Conservation (phyloP, 1,140 invertebrate genomes). For the Heliothis subflexa region DNA sequence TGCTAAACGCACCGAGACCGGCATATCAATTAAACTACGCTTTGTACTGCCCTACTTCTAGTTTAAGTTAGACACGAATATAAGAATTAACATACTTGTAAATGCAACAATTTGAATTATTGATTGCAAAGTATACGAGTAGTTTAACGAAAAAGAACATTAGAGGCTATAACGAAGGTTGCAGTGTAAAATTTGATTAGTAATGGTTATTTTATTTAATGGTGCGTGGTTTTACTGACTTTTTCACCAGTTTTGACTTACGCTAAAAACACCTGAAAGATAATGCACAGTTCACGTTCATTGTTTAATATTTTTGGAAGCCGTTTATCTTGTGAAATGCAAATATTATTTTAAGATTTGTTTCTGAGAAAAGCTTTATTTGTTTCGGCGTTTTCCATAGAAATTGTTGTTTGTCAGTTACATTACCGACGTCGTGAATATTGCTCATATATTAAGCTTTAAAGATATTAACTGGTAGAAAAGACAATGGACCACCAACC, state of each 20-base stretch:
- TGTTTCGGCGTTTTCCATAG: neutral
- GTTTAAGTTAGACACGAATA: slow-evolving; percentile 59
- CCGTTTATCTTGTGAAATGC: neutral
- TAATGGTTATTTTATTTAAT: neutral
- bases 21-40: slow-evolving; percentile 71
- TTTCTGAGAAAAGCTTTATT: neutral
- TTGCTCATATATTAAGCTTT: neutral
- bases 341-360: neutral
- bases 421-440: neutral
- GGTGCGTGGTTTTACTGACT: neutral
- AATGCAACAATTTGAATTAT: slow-evolving; percentile 27
- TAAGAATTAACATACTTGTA: slow-evolving; percentile 40
- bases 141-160: neutral
- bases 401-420: neutral
- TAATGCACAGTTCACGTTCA: neutral
- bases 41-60: slow-evolving; percentile 61
- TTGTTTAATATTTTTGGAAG: slow-evolving; percentile 1
- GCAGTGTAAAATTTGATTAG: slow-evolving; percentile 9
- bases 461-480: slow-evolving; percentile 9
- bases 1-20: slow-evolving; percentile 62
- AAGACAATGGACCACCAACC: slow-evolving; percentile 20
- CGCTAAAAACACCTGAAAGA: too few species aligned
- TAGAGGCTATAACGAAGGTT: neutral
- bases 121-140: neutral
- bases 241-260: neutral